Conservation (phyloP, 2,113 vertebrate species). For the Gnathonemus longibarbis region DNA sequence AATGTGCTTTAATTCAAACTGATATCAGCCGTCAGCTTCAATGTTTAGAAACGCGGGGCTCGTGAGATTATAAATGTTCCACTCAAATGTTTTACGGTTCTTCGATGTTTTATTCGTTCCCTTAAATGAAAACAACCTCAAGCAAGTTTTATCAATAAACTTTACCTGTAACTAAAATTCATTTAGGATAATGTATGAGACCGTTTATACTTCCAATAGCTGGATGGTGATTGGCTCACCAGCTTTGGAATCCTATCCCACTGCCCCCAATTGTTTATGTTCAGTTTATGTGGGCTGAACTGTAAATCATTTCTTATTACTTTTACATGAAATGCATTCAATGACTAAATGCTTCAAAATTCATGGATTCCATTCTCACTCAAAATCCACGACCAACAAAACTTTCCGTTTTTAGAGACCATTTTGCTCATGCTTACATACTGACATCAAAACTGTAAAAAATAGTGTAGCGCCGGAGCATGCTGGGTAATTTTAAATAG, state of each 20-base stretch:
- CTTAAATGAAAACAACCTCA: not conserved
- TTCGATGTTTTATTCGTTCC: not conserved
- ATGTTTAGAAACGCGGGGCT: not conserved
- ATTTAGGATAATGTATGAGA: not conserved
- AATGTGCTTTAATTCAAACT: not conserved
- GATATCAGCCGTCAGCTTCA: not conserved
- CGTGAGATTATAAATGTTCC: not conserved
- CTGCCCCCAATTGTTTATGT: not conserved
- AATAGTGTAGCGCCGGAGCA: not conserved
- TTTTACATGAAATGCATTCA: not conserved
- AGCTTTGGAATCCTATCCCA: not conserved
- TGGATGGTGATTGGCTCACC: not conserved
- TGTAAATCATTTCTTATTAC: not conserved
- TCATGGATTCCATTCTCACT: not conserved
- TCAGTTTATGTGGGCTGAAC: not conserved
- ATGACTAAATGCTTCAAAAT: not conserved
- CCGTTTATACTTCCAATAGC: not conserved
- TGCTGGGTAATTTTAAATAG: not conserved
- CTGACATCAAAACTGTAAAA: not conserved
- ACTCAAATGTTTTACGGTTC: not conserved
- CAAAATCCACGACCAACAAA: not conserved
- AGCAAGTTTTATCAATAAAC: not conserved
- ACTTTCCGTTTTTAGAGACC: not conserved
- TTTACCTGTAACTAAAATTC: not conserved
- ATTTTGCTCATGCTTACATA: not conserved